These are phyloP conservation scores for Lutraria rhynchaena DNA, from an alignment of 1,140 invertebrate genomes.

Conservation along the genomic window DNA sequence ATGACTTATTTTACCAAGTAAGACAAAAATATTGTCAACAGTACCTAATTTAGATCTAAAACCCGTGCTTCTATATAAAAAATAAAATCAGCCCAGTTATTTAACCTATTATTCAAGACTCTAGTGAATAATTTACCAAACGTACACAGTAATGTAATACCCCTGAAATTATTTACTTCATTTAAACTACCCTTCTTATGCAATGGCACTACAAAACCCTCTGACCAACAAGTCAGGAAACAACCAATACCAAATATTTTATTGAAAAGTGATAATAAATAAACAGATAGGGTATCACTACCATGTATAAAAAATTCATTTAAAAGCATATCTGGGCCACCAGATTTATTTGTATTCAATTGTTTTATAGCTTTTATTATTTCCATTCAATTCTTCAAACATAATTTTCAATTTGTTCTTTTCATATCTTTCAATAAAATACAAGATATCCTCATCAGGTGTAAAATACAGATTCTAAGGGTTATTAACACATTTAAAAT, in stretches of 20 bases:
- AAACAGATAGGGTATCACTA: neutral
- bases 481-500: slow-evolving; percentile 9
- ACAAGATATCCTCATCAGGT: slow-evolving; percentile 13
- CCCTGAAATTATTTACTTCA: neutral
- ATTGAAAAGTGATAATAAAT: neutral
- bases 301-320: slow-evolving; percentile 9
- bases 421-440: slow-evolving; percentile 1
- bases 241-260: neutral
- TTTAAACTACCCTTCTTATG: slow-evolving; percentile 5
- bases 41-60: slow-evolving; percentile 46
- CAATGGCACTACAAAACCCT: slow-evolving; percentile 1
- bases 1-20: slow-evolving; percentile 56
- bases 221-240: neutral
- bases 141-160: slow-evolving; percentile 16
- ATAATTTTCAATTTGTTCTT: neutral
- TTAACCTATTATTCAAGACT: slow-evolving; percentile 29
- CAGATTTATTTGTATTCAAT: neutral
- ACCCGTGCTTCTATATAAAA: neutral
- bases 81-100: neutral
- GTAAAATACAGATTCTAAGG: neutral
- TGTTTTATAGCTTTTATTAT: neutral
- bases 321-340: neutral
- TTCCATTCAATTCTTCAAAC: slow-evolving; percentile 16
- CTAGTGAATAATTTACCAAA: slow-evolving; percentile 20
- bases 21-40: slow-evolving; percentile 61